Base-by-base conservation (phyloP, 2,888 invertebrate genomes). In the Anticlea derivata region DNA sequence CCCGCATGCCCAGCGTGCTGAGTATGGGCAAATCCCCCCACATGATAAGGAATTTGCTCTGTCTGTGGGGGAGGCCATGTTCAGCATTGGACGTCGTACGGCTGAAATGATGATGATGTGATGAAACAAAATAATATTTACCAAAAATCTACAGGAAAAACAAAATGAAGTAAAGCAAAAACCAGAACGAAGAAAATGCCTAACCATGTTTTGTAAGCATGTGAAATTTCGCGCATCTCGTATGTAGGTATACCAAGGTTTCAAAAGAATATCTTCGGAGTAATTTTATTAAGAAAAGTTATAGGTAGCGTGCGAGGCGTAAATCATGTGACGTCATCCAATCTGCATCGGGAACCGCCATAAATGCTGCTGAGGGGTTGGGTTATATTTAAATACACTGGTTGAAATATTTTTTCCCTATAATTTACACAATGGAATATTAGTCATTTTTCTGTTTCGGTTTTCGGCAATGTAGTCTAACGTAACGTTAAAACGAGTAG, bases 311-410 rank as follows among this genome's bases (percentile, higher is more conserved):
- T 61, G 41, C 55, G 55, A 47, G 50, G 60, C 55, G 66, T 75
- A 71, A 73, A 73, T 75, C 73, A 70, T 66, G 61, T 59, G 58
- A 60, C 63, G 68, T 68, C 68, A 70, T 68, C 66, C 67, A 68
- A 68, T 73, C 74, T 76, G 73, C 71, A 73, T 68, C 60, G 55
- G 61, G 63, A 34, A 57, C 58, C 53, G 55, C 55, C 60, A 66
- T 61, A 68, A 69, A 69, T 70, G 69, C 60, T 50, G 40, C 43
- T 43, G 54, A 56, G 38, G 53, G 48, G 54, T 47, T 20, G 17
- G 46, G 31, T 22, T 29, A n/a, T n/a, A n/a, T n/a, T n/a, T n/a
- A n/a, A n/a, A 17, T 46, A 31, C 46, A 46, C 30, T 30, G n/a
- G 22, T 17, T 35, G 11, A 30, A 31, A n/a, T n/a, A n/a, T n/a